Evolutionary conservation across 2,888 invertebrate genomes (phyloP), one percentile per base, ranked within the genome.

Genomic region (Celastrina argiolus): DNA sequence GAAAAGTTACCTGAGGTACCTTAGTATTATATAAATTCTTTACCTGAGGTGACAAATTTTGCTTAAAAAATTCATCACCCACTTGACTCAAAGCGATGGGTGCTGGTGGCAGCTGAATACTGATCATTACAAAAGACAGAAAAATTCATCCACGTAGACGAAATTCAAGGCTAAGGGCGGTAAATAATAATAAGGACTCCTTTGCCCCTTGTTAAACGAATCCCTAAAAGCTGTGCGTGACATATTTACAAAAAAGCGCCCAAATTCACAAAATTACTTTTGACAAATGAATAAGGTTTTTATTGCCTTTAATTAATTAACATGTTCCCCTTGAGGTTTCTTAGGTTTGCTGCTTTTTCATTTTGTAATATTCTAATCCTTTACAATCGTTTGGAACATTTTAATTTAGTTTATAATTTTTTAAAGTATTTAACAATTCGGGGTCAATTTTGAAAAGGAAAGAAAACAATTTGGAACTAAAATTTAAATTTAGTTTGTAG

Each of bases 201-300:
- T 45, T 51, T 51, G 51, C 51, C 51, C 12, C 26, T 51, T 51
- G 26, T 26, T 45, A 45, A 45, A 45, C 45, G 45, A 51, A 22
- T 12, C 45, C 45, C 45, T 22, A 22, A 51, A 51, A 22, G 10
- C 45, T 51, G 45, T 22, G 22, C 45, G 45, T 51, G 45, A 51
- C 45, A 51, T 51, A 51, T 22, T 51, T 51, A 51, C 22, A 51
- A 51, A 51, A 51, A 51, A 14, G 51, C 22, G 1, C 22, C 51
- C 22, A 22, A 51, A 26, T 51, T 51, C 51, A 12, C 51, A 51
- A 51, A 51, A 51, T 51, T 51, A 51, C 22, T 22, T 26, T 26
- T 51, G 14, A 26, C 51, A 51, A 51, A 51, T 51, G 6, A 51
- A 26, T 51, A 26, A 51, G 51, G 51, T 14, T 22, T 45, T 51